Percentiles rank a stretch among this genome's conserved stretches.
phyloP scores from a whole-genome alignment of 2,113 vertebrate genomes.

The Scopus umbretta region DNA sequence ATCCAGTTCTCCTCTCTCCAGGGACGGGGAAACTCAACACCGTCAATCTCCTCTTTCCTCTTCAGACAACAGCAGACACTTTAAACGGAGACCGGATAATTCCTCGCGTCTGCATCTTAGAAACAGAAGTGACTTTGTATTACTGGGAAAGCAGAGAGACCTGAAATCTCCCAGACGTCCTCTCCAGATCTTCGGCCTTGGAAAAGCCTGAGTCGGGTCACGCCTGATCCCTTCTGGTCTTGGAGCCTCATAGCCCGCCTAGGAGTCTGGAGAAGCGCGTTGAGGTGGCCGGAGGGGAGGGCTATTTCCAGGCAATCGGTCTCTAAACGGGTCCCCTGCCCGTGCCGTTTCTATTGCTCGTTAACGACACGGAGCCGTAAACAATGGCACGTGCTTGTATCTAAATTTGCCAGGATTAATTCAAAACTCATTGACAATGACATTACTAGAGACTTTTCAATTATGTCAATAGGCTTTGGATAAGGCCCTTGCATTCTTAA shows the following conservation, averaged over 20 bases:
- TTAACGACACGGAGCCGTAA: neutral
- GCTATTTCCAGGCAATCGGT: accelerated
- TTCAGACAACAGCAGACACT: neutral
- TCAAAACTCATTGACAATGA: neutral
- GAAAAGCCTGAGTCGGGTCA: neutral
- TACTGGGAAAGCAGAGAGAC: neutral
- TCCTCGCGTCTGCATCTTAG: neutral
- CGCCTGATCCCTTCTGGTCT: accelerated
- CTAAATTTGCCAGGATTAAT: neutral
- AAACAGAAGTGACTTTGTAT: neutral
- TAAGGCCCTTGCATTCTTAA: neutral
- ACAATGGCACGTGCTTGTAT: neutral
- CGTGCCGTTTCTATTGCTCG: neutral
- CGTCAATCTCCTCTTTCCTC: neutral
- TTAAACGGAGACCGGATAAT: neutral
- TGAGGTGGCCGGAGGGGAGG: neutral
- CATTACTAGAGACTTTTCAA: neutral
- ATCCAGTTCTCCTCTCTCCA: neutral
- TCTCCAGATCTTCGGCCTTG: neutral
- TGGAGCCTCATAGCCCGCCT: neutral
- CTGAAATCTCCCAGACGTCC: accelerated
- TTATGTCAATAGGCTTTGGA: neutral
- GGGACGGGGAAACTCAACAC: neutral
- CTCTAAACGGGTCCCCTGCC: neutral
- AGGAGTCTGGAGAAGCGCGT: neutral